These are phyloP conservation scores for Trachymyrmex cornetzi DNA, from an alignment of 1,140 invertebrate genomes.

Conservation along the genomic window DNA sequence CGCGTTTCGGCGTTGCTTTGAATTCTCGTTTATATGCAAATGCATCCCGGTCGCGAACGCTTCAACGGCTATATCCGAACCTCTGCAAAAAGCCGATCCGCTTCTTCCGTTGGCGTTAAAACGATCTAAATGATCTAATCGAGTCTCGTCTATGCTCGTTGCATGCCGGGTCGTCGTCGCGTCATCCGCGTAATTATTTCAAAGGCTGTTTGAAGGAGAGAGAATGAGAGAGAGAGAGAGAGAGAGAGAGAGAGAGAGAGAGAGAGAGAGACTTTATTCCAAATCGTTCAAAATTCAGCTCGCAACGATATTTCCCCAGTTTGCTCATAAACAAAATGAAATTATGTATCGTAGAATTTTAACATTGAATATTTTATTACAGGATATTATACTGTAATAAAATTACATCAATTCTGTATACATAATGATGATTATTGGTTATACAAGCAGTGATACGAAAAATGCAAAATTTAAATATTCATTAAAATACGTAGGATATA, in stretches of 20 bases:
- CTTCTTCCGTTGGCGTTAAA: slow-evolving; percentile 52
- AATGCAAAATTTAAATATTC: slow-evolving; percentile 24
- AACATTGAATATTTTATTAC: slow-evolving; percentile 28
- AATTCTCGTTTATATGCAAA: slow-evolving; percentile 65
- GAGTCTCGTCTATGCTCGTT: not conserved
- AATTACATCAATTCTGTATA: slow-evolving; percentile 9
- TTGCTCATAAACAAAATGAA: slow-evolving; percentile 17
- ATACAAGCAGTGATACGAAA: slow-evolving; percentile 7
- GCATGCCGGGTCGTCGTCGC: not conserved
- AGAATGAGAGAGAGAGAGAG: not conserved
- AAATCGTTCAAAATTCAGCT: not conserved
- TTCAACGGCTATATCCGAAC: slow-evolving; percentile 42
- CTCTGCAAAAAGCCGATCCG: slow-evolving; percentile 46
- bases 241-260: too few species aligned
- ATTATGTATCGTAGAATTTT: not conserved
- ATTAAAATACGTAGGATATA: not conserved
- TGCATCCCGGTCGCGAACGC: slow-evolving; percentile 45
- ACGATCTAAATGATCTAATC: slow-evolving; percentile 55
- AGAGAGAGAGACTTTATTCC: not conserved
- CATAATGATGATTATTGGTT: slow-evolving; percentile 17
- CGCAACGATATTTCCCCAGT: not conserved
- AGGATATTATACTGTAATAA: not conserved
- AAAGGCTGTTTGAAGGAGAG: not conserved
- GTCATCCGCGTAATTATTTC: not conserved
- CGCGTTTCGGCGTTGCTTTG: slow-evolving; percentile 57